These are phyloP conservation scores for Zaprionus nigranus DNA, from an alignment of 1,140 invertebrate genomes.

Conservation along the genomic window DNA sequence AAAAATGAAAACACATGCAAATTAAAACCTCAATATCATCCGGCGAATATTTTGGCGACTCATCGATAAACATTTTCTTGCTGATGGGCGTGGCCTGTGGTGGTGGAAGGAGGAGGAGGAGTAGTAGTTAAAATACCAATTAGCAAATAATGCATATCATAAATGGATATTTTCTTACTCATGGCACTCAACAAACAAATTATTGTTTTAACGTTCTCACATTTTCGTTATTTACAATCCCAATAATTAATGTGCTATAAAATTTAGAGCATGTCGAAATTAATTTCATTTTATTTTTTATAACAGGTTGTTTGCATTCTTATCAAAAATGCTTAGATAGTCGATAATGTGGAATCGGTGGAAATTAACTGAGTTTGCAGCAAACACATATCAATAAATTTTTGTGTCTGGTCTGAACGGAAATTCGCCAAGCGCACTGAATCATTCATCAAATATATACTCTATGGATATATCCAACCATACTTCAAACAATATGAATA, in stretches of 20 bases:
- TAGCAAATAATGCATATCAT: conserved; percentile 35
- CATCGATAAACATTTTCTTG: conserved; percentile 71
- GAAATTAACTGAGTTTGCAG: conserved; percentile 1
- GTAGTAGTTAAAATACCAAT: conserved; percentile 43
- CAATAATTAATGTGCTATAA: conserved; percentile 19
- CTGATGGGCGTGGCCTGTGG: conserved; percentile 72
- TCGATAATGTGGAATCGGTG: background rate
- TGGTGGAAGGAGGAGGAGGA: conserved; percentile 31
- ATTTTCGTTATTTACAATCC: conserved; percentile 14
- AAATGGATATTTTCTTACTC: too few relatives aligned
- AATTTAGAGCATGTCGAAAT: conserved; percentile 15
- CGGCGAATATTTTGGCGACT: conserved; percentile 74
- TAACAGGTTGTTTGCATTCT: conserved; percentile 6
- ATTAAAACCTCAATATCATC: conserved; percentile 82
- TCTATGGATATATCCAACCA: background rate
- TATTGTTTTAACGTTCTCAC: background rate
- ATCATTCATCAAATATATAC: background rate
- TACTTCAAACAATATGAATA: background rate
- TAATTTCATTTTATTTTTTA: background rate
- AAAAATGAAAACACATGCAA: conserved; percentile 51
- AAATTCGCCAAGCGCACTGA: background rate
- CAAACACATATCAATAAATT: conserved; percentile 15
- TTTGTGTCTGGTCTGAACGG: background rate
- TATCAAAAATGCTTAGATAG: conserved; percentile 16
- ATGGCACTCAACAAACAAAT: background rate